Evolutionary conservation across 2,888 invertebrate genomes (phyloP), one percentile per base, ranked within the genome.

Genomic region (Tenodera sinensis): DNA sequence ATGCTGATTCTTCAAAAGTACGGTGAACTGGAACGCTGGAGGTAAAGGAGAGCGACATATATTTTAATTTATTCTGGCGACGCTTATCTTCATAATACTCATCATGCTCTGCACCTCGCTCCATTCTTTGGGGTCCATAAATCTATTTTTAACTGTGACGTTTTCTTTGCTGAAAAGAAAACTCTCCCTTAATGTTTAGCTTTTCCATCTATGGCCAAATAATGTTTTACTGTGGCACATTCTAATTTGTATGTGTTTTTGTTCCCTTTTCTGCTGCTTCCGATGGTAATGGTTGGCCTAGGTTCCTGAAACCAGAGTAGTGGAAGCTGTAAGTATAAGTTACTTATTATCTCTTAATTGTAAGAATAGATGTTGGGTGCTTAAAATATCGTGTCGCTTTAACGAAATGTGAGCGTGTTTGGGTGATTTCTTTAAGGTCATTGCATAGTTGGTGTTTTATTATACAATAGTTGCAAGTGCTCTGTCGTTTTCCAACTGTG

Each of bases 61-160:
- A 89, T 90, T 90, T 90, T 90, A 90, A 90, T 90, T 90, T 90
- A 90, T 90, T 90, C 90, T 27, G 20, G 82, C 82, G 88, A 85
- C 88, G 90, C 90, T 90, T 90, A 90, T 90, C 90, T 90, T 90
- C 89, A 90, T 90, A 88, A 89, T 47, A 30, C 88, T 89, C 88
- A 89, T 90, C 89, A 90, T 88, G 42, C 85, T 83, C 87, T 47
- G 81, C 42, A 83, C n/a, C 83, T 15, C 81, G 83, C n/a, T 3
- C 9, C 90, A 84, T 71, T 71, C 89, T 87, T 87, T 47, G n/a
- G 30, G 84, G 34, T 25, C 42, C 83, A 87, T 87, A 87, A 87
- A 87, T 87, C 83, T 83, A 34, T 83, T 81, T 82, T 34, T 34
- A 87, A 83, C 87, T 14, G 83, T 87, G 87, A 71, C 81, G 28